phyloP scores from a whole-genome alignment of 2,797 vertebrate genomes.

The Holocentrus rufus region DNA sequence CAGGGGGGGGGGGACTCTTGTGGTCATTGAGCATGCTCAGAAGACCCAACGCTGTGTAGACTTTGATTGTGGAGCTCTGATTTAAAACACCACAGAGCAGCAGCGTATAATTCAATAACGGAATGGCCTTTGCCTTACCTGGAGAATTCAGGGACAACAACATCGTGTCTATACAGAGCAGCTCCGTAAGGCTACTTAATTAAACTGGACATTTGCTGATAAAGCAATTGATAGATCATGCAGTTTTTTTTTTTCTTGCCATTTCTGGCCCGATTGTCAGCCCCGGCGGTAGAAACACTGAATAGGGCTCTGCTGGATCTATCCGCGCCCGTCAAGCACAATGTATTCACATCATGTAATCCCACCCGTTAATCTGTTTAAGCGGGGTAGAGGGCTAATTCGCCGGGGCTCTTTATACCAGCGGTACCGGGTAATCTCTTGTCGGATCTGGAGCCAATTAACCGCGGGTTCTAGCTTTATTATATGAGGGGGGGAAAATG shows the following conservation, averaged over 20 bases:
- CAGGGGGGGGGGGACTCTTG: slow-evolving; percentile 33
- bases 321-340: slow-evolving; percentile 61
- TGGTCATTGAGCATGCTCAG: slow-evolving; percentile 71
- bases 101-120: slow-evolving; percentile 18
- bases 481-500: slow-evolving; percentile 72
- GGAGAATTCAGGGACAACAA: neutral
- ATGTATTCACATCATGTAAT: slow-evolving; percentile 77
- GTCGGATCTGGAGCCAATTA: slow-evolving; percentile 61
- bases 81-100: slow-evolving; percentile 40
- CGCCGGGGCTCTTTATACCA: slow-evolving; percentile 41
- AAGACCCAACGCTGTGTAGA: slow-evolving; percentile 46
- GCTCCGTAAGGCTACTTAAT: slow-evolving; percentile 22
- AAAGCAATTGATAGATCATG: slow-evolving; percentile 45
- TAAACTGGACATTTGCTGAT: slow-evolving; percentile 40
- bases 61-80: slow-evolving; percentile 58
- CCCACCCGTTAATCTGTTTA: slow-evolving; percentile 75
- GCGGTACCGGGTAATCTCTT: slow-evolving; percentile 63
- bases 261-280: slow-evolving; percentile 24
- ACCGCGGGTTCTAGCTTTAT: slow-evolving; percentile 33
- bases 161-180: neutral
- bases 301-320: slow-evolving; percentile 51
- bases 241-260: neutral
- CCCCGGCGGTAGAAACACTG: slow-evolving; percentile 20
- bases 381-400: slow-evolving; percentile 65
- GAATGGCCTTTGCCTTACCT: slow-evolving; percentile 19